Conservation (phyloP, 1,140 invertebrate genomes). For the Diabrotica virgifera region DNA sequence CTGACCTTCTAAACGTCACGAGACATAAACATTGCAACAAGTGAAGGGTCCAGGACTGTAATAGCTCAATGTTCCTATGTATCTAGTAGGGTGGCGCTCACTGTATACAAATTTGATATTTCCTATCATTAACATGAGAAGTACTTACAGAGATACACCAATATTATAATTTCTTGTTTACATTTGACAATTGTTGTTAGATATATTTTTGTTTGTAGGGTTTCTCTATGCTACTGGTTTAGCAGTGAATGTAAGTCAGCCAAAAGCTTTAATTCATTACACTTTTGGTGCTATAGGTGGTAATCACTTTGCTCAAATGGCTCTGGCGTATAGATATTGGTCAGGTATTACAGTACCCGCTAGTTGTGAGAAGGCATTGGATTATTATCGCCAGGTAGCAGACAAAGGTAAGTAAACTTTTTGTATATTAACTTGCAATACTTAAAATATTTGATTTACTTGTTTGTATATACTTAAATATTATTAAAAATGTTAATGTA, state of each 20-base stretch:
- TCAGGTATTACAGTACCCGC: conserved; percentile 82
- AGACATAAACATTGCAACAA: too few species aligned
- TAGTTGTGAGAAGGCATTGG: conserved; percentile 87
- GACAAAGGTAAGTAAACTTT: conserved; percentile 61
- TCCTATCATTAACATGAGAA: too few species aligned
- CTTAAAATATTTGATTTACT: too few species aligned
- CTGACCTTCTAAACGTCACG: too few species aligned
- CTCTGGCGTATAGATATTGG: conserved; percentile 85
- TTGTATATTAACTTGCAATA: background rate
- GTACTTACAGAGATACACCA: too few species aligned
- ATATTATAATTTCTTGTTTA: background rate
- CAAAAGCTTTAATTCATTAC: conserved; percentile 87
- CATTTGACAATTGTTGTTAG: background rate
- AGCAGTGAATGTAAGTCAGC: conserved; percentile 80
- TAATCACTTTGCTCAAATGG: conserved; percentile 92
- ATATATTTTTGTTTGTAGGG: conserved; percentile 59
- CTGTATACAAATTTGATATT: too few species aligned
- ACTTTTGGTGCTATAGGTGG: conserved; percentile 87
- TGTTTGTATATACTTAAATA: too few species aligned
- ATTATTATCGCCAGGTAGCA: conserved; percentile 86
- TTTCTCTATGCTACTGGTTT: conserved; percentile 86
- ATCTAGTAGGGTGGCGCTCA: too few species aligned
- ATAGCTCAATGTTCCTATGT: too few species aligned
- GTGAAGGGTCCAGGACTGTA: too few species aligned
- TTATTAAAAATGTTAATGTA: too few species aligned